Base-by-base conservation (phyloP, 2,113 vertebrate genomes). In the Cyphomyrus discorhynchus region DNA sequence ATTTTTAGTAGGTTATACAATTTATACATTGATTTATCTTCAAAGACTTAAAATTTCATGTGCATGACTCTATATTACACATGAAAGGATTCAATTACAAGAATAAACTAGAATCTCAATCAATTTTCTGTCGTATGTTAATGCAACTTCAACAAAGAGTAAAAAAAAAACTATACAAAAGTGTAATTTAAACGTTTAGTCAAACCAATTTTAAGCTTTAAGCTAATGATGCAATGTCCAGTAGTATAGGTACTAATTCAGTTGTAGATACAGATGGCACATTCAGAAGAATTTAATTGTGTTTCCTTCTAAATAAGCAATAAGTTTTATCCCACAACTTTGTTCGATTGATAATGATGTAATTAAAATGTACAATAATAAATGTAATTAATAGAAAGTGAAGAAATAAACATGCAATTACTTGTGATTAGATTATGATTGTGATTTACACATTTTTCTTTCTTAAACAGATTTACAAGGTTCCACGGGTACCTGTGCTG, bases 281-380 rank as follows among this genome's bases (percentile, higher is more conserved):
- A 15, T 77, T 77, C 1, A n/a, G 89, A 74, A 90, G 85, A 87
- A 92, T 90, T 91, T 66, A 91, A 91, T 91, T 90, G 90, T 89
- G 89, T 90, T 47, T 47, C 24, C 46, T 31, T 86, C 83, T 50
- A 50, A 86, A 50, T n/a, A 86, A 86, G 11, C 10, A 80, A 5
- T 85, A 17, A 47, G 42, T 49, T 85, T 49, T 27, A 27, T 11
- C 42, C 82, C 35, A 80, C 35, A 80, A 42, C 74, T 85, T 85
- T 85, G 45, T 24, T 85, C 9, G 19, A 49, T 27, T 85, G 21
- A 5, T n/a, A 39, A 85, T 42, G 24, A 47, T 46, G 15, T 35
- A 3, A 49, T 86, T 87, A 46, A 84, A 24, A 83, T 17, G 8
- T 86, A 47, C 3, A 86, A 86, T 50, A 86, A 49, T 49, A 50